Conservation (phyloP, 2,113 vertebrate genomes). For the Rhizomys pruinosus region DNA sequence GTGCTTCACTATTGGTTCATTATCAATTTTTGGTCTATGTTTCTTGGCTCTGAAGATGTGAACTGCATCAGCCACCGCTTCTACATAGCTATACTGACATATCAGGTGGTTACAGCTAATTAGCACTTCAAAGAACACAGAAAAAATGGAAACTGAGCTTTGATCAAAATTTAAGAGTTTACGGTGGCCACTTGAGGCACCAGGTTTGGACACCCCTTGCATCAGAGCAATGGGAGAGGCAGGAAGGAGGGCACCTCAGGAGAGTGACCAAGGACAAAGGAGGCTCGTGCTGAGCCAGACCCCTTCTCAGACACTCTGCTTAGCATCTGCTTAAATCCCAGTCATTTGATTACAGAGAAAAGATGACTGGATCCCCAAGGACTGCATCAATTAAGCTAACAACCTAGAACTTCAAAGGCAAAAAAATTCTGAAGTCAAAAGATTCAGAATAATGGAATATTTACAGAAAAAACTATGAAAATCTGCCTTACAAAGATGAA, state of each 20-base stretch:
- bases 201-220: background rate
- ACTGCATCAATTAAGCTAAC: slow-evolving; percentile 76
- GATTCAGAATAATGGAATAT: slow-evolving; percentile 65
- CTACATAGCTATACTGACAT: background rate
- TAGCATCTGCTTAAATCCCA: slow-evolving; percentile 58
- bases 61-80: background rate
- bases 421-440: slow-evolving; percentile 66
- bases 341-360: slow-evolving; percentile 76
- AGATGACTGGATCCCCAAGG: slow-evolving; percentile 62
- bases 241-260: background rate
- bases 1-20: slow-evolving; percentile 4
- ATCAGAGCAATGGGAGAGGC: background rate
- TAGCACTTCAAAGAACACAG: slow-evolving; percentile 60
- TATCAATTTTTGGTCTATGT: slow-evolving; percentile 24
- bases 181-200: background rate
- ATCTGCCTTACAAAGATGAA: slow-evolving; percentile 44
- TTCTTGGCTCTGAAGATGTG: slow-evolving; percentile 40
- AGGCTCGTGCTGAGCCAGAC: slow-evolving; percentile 8
- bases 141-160: slow-evolving; percentile 32
- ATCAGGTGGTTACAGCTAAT: slow-evolving; percentile 36
- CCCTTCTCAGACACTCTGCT: slow-evolving; percentile 52
- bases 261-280: background rate
- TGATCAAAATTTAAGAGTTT: background rate
- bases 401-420: slow-evolving; percentile 75
- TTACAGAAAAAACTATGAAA: slow-evolving; percentile 66